phyloP scores from a whole-genome alignment of 53 echinoderm and acorn worm species.

The Echinarachnius parma region DNA sequence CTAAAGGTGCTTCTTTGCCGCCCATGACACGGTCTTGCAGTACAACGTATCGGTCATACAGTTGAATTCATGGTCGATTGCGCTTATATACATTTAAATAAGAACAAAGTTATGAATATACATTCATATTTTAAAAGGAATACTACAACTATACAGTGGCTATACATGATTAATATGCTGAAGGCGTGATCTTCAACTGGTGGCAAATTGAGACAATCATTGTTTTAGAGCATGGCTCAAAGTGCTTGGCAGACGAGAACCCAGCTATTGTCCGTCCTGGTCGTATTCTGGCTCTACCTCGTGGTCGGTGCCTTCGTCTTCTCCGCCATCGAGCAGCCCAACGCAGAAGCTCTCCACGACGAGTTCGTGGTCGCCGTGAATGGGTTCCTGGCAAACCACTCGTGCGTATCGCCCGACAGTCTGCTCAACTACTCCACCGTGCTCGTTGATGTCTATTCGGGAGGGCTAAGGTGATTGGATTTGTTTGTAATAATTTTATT shows the following conservation, averaged over 20 bases:
- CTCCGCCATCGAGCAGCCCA: slow-evolving; percentile 41
- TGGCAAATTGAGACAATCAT: no score
- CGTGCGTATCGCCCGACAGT: slow-evolving; percentile 44
- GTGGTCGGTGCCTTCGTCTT: slow-evolving; percentile 62
- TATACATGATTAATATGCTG: no score
- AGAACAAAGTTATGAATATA: no score
- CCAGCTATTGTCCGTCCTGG: slow-evolving; percentile 44
- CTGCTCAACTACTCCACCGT: slow-evolving; percentile 32
- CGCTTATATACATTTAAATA: no score
- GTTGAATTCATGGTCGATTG: no score
- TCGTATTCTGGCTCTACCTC: slow-evolving; percentile 51
- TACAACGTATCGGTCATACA: no score
- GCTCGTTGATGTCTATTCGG: slow-evolving; percentile 50
- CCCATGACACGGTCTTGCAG: no score
- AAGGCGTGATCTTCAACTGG: no score
- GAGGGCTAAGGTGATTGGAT: slow-evolving; percentile 53
- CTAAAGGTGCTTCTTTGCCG: no score
- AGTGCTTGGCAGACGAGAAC: slow-evolving; percentile 33
- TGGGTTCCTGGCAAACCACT: slow-evolving; percentile 49
- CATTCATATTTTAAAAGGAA: no score
- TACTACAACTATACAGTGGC: no score
- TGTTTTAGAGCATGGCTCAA: slow-evolving; percentile 6
- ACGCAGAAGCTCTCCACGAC: slow-evolving; percentile 49
- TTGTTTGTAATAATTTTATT: no score
- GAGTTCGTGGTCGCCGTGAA: slow-evolving; percentile 16